Conservation (phyloP, 2,797 vertebrate genomes). For the Phaenicophaeus curvirostris region DNA sequence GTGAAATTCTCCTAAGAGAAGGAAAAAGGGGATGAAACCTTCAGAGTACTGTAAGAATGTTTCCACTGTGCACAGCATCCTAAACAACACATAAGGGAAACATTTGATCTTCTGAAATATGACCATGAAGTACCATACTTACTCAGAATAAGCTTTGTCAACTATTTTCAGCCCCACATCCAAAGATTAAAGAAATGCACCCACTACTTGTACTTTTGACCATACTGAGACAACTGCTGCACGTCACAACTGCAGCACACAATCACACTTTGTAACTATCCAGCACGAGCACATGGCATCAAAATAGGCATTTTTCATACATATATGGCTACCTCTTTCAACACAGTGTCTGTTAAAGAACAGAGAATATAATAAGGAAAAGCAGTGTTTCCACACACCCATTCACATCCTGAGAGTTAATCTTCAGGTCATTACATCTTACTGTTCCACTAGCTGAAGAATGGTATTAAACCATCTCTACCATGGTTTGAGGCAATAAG, state of each 20-base stretch:
- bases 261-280: not conserved
- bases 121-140: not conserved
- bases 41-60: not conserved
- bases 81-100: not conserved
- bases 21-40: not conserved
- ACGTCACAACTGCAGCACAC: not conserved
- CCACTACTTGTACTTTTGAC: not conserved
- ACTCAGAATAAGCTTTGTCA: not conserved
- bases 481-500: not conserved
- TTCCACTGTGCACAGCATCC: not conserved
- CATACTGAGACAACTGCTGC: not conserved
- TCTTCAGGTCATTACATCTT: not conserved
- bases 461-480: not conserved
- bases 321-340: not conserved
- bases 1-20: not conserved
- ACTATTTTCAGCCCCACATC: not conserved
- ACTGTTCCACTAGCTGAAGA: not conserved
- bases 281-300: fast-evolving
- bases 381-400: not conserved
- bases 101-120: not conserved
- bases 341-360: not conserved
- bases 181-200: not conserved
- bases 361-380: not conserved
- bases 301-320: not conserved
- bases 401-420: not conserved